Conservation (phyloP, 2,113 vertebrate species). For the Poeciliopsis retropinna region DNA sequence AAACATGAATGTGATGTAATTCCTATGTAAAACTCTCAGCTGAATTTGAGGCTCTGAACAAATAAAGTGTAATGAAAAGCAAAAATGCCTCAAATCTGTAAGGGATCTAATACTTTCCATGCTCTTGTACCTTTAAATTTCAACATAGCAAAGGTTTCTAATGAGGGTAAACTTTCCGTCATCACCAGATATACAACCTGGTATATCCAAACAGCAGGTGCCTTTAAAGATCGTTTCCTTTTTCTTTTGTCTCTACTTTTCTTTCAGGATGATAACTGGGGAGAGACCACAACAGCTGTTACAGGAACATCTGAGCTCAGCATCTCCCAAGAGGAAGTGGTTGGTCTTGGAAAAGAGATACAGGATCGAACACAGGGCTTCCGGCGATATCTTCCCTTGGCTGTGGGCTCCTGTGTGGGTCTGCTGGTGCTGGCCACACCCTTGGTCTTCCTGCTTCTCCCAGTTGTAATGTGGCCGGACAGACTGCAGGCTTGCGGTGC, state of each 20-base stretch:
- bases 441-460: conserved; percentile 90
- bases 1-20: no score
- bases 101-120: not conserved
- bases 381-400: conserved; percentile 86
- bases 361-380: conserved; percentile 86
- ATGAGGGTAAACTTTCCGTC: not conserved
- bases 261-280: conserved; percentile 93
- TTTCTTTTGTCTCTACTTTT: conserved; percentile 1
- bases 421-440: conserved; percentile 91
- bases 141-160: not conserved
- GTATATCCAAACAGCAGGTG: not conserved
- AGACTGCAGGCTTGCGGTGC: conserved; percentile 89
- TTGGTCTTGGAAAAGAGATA: conserved; percentile 84
- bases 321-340: conserved; percentile 92
- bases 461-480: conserved; percentile 89
- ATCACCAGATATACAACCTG: not conserved
- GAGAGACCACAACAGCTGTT: conserved; percentile 92
- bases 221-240: not conserved
- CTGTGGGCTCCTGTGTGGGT: conserved; percentile 82
- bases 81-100: no score
- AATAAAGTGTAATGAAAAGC: no score
- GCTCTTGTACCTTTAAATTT: not conserved
- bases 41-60: no score
- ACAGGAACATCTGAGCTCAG: conserved; percentile 93
- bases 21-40: no score